Evolutionary conservation across 2,888 invertebrate genomes (phyloP), one percentile per base, ranked within the genome.

Genomic region (Campopleginae sp.): DNA sequence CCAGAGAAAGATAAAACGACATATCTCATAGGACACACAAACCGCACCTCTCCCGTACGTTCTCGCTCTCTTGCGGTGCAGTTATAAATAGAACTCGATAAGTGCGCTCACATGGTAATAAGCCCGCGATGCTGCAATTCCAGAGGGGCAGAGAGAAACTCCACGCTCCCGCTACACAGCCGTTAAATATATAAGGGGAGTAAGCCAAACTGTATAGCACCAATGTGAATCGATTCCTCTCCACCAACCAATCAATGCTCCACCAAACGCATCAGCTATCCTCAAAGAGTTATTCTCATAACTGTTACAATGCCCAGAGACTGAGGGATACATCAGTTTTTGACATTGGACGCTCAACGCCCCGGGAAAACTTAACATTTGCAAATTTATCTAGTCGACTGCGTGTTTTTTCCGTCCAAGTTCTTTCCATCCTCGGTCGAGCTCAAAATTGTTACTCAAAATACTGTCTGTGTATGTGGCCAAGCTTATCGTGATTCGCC

Each of bases 21-120:
- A 65, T n/a, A n/a, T 78, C 58, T 46, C 38, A 48, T 65, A 33
- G 42, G 70, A 46, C 78, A 72, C 44, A 78, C 74, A 46, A 70
- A 81, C 78, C 84, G 77, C 81, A 79, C 82, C 85, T 79, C 72
- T 74, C 72, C 23, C 75, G 61, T 75, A 63, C 63, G 65, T 51
- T 76, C 75, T 82, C 71, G 75, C 76, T 48, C 66, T 80, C 63
- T 61, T 70, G 65, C 80, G 77, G 65, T 85, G 66, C 65, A 65
- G 70, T 79, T 85, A 82, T 79, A 85, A 85, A 85, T 85, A 82
- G 82, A 82, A 82, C 79, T 82, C 79, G 82, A 85, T 82, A 82
- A 85, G 79, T 85, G 71, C 76, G 63, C 63, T 82, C 85, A 74
- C 85, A 79, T 71, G 85, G 71, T 85, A 82, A 85, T 85, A 79